A percentile compares a stretch with the other conserved stretches of the same genome.
phyloP scores from a whole-genome alignment of 2,797 vertebrate species.

The Acanthurus tractus region DNA sequence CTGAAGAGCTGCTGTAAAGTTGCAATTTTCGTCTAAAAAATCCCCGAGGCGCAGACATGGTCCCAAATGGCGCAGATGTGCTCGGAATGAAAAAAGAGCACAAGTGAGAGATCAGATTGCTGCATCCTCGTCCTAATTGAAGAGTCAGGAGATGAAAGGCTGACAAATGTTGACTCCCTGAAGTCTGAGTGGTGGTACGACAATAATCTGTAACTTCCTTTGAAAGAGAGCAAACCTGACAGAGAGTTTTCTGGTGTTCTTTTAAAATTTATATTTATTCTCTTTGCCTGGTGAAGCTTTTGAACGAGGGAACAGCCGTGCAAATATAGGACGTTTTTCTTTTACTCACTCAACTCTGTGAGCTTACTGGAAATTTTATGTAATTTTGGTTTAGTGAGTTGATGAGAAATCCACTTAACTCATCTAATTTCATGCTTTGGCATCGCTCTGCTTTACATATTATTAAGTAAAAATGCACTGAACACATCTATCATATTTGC shows the following conservation, averaged over 20 bases:
- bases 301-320: background rate
- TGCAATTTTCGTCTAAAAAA: constrained; percentile 6
- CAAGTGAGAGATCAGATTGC: background rate
- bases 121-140: background rate
- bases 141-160: background rate
- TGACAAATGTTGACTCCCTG: background rate
- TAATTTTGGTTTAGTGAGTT: constrained; percentile 1
- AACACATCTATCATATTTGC: background rate
- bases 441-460: background rate
- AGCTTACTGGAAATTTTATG: background rate
- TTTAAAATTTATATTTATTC: constrained; percentile 16
- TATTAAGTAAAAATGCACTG: background rate
- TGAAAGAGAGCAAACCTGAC: constrained; percentile 3
- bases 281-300: constrained; percentile 9
- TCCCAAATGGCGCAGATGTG: background rate
- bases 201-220: constrained; percentile 12
- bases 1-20: background rate
- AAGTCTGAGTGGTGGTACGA: background rate
- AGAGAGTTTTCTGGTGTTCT: background rate
- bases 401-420: background rate
- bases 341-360: background rate
- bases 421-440: background rate
- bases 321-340: background rate
- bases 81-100: constrained; percentile 9
- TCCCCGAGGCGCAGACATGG: background rate